A percentile compares a stretch with the other conserved stretches of the same genome.
These are phyloP conservation scores for Lucifuga dentata DNA, from an alignment of 2,113 vertebrate genomes.

Conservation along the genomic window DNA sequence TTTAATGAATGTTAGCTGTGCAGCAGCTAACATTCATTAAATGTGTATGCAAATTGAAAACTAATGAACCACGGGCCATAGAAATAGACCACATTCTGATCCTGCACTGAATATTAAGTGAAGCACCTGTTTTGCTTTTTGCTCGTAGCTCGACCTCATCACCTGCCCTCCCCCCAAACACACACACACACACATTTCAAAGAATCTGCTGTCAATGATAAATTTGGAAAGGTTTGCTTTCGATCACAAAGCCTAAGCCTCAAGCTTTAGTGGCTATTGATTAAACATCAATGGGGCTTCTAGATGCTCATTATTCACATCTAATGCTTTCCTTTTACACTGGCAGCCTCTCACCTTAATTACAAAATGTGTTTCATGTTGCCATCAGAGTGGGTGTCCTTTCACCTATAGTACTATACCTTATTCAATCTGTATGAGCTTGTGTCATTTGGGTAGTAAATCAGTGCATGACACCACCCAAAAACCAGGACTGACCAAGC, in stretches of 20 bases:
- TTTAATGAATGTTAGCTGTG: slow-evolving; percentile 18
- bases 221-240: slow-evolving; percentile 9
- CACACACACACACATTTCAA: neutral
- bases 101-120: slow-evolving; percentile 24
- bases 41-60: neutral
- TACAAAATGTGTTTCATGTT: slow-evolving; percentile 1
- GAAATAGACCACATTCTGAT: slow-evolving; percentile 7
- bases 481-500: neutral
- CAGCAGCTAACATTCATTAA: too few relatives aligned
- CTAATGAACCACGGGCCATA: neutral
- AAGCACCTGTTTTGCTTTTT: neutral
- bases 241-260: neutral
- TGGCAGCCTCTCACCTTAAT: neutral
- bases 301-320: neutral
- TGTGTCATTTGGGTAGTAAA: neutral
- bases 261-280: slow-evolving; percentile 21
- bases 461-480: neutral
- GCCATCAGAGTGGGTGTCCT: neutral
- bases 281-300: slow-evolving; percentile 11
- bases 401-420: neutral
- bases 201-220: slow-evolving; percentile 7
- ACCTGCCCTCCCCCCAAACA: neutral
- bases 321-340: neutral
- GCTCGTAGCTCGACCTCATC: too few relatives aligned
- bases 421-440: slow-evolving; percentile 1